Base-by-base conservation (phyloP, 2,797 vertebrate genomes). In the Oreonectes daqikongensis region DNA sequence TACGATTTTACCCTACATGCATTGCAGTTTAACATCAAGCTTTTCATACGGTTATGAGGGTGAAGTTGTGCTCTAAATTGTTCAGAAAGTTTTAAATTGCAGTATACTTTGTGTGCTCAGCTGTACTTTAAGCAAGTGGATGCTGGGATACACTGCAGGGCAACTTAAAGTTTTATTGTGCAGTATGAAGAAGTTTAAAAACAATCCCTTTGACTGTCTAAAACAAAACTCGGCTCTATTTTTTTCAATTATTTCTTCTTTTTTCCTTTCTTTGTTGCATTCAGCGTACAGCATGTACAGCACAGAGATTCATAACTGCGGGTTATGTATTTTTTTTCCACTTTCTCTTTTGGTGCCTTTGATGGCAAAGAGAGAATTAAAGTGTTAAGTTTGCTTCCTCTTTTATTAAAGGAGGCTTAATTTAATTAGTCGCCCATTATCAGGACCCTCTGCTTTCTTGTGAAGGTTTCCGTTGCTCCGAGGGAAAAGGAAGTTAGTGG, bases 371-470 rank as follows among this genome's bases (percentile, higher is more conserved):
- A 85, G 79, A 82, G 88, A 88, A 92, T 92, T 91, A 91, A 91
- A 91, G 89, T 83, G 66, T 89, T 89, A 87, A 83, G 84, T 88
- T 90, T 87, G 88, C 89, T 91, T 92, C 89, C 89, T 89, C 86
- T 90, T 91, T 93, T 92, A 92, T 92, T 92, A 92, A 92, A 89
- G 86, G 75, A 88, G 85, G 88, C 83, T 88, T 93, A 92, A 93
- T 93, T 93, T 93, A 93, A 94, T 94, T 93, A 93, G 90, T 88
- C 75, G 82, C 84, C 82, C 79, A 85, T 89, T 89, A 89, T 89
- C 87, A 78, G 85, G 83, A 85, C 87, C 85, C 88, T 91, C 86
- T 89, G 90, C 90, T 91, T 85, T 87, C 78, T 44, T 85, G 85
- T 75, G 86, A 90, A 91, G 88, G 88, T 91, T 91, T 89, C 86